phyloP scores from a whole-genome alignment of 2,888 invertebrate genomes.

The Erebia aethiops region DNA sequence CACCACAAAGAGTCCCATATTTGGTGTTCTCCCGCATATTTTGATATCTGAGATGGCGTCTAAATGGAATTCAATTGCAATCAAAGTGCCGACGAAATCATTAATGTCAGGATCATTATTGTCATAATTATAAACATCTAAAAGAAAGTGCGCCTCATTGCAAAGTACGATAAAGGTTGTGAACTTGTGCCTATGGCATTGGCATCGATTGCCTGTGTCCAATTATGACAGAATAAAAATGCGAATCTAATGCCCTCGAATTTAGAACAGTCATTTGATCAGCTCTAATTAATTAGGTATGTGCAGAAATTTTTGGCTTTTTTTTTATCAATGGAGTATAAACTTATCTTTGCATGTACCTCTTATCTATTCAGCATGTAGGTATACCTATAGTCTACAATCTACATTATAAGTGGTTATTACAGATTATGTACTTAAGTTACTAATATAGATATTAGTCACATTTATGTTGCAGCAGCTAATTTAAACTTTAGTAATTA shows the following conservation, averaged over 20 bases:
- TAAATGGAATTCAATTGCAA: slow-evolving; percentile 50
- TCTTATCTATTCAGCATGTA: background rate
- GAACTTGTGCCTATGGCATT: background rate
- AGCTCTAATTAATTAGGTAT: background rate
- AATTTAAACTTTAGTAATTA: slow-evolving; percentile 10
- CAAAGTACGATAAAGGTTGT: background rate
- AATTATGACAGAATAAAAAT: background rate
- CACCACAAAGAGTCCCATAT: slow-evolving; percentile 47
- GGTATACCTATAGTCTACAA: background rate
- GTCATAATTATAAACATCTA: background rate
- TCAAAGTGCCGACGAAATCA: slow-evolving; percentile 22
- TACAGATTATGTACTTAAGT: background rate
- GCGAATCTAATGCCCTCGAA: background rate
- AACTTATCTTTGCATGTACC: background rate
- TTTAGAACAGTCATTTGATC: background rate
- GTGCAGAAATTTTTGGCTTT: background rate
- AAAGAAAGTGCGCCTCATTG: background rate
- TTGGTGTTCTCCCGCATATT: slow-evolving; percentile 49
- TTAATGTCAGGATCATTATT: slow-evolving; percentile 1
- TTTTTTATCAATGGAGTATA: background rate
- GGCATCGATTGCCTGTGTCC: background rate
- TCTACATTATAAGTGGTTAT: background rate
- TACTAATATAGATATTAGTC: background rate
- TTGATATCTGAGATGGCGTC: slow-evolving; percentile 57
- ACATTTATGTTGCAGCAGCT: background rate